phyloP scores from a whole-genome alignment of 2,113 vertebrate genomes.

The Cavia porcellus region DNA sequence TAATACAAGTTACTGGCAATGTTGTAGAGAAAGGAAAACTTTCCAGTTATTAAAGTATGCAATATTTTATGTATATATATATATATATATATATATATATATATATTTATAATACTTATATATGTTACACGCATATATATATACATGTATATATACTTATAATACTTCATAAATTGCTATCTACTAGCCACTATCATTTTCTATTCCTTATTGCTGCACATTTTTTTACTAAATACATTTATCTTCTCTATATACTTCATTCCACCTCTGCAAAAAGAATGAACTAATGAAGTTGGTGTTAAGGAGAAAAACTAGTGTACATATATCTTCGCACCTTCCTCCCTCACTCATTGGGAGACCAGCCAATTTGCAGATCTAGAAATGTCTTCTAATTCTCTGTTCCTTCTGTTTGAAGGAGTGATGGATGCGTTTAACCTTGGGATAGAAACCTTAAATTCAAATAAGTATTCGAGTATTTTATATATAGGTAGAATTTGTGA shows the following conservation, averaged over 20 bases:
- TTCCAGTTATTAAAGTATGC: neutral
- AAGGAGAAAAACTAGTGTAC: neutral
- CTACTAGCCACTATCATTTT: neutral
- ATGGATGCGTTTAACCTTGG: neutral
- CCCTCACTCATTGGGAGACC: neutral
- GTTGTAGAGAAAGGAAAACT: neutral
- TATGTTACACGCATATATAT: too few relatives aligned
- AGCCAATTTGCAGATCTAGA: neutral
- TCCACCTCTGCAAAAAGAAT: neutral
- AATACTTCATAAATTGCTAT: neutral
- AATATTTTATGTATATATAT: neutral
- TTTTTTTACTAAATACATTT: neutral
- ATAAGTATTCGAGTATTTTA: neutral
- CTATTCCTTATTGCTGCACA: neutral
- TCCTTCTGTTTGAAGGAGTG: neutral
- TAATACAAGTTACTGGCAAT: neutral
- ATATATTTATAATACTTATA: too few relatives aligned
- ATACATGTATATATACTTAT: too few relatives aligned
- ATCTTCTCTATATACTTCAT: neutral
- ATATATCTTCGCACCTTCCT: fast-evolving
- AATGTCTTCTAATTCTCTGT: neutral
- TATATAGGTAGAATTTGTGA: neutral
- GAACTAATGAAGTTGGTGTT: neutral
- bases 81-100: too few relatives aligned
- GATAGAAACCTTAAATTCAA: constrained; percentile 9